Evolutionary conservation across 2,888 invertebrate species (phyloP).

Genomic region (Chalcis sispes): DNA sequence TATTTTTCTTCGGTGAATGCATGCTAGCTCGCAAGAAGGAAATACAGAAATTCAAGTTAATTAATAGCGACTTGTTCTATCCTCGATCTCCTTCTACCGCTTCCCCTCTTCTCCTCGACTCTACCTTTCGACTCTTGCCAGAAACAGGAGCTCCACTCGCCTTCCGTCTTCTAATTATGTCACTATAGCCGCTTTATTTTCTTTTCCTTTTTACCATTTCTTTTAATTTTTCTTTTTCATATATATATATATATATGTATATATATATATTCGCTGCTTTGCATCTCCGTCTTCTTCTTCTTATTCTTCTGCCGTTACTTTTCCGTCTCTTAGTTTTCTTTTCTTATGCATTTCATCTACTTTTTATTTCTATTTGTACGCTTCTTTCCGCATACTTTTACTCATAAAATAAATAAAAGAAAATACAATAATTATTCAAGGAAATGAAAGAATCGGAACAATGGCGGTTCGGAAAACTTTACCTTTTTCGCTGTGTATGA

Average conservation of each 20-base stretch:
- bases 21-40: background rate
- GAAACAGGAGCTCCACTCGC: conserved; percentile 32
- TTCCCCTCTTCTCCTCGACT: background rate
- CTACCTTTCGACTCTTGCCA: conserved; percentile 40
- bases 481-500: no score
- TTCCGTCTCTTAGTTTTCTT: no score
- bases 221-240: background rate
- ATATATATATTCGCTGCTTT: background rate
- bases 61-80: conserved; percentile 51
- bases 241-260: background rate
- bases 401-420: no score
- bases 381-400: no score
- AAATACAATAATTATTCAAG: no score
- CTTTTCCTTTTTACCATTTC: background rate
- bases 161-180: conserved; percentile 43
- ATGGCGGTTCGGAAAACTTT: no score
- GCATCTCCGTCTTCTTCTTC: no score
- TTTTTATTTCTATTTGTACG: no score
- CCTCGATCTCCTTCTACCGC: background rate
- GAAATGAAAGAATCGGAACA: no score
- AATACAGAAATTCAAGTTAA: conserved; percentile 50
- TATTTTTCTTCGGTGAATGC: background rate
- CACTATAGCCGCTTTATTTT: conserved; percentile 17
- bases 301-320: no score
- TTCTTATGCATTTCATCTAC: no score